Evolutionary conservation across 2,888 invertebrate species (phyloP), one percentile per base, ranked within the genome.

Genomic region (Drosophila imparisetae): DNA sequence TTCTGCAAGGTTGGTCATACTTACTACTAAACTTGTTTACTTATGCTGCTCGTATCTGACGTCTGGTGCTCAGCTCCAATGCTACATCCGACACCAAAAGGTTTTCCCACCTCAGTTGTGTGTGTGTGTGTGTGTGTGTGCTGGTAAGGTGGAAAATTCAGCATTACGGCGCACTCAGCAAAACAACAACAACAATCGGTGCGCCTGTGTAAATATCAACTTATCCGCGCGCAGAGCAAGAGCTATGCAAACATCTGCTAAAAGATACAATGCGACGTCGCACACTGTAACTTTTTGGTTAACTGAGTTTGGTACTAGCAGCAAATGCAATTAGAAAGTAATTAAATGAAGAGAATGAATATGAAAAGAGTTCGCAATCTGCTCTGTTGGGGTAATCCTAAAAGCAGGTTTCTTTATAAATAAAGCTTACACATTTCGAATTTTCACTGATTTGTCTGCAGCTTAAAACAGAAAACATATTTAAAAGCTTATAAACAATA

Each of bases 1-100:
- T 57, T 55, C 50, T 59, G 66, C 80, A 70, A 63, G 64, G 89
- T 81, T 86, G 88, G 87, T 86, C 84, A 89, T 81, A 87, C 87
- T 71, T 81, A 86, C 80, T 80, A 85, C 86, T 78, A 89, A 86
- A 86, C 83, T 86, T 86, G 86, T 86, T 86, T 86, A 78, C 85
- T 80, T 89, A 84, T 87, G 74, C 85, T 63, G 70, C 72, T 84
- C 75, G 62, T 69, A 69, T 65, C 60, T 68, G 52, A 53, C 62
- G 60, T 63, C 52, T 34, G 21, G 11, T 29, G 49, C 42, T 52
- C 34, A 58, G 63, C 55, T n/a, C 29, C 36, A 45, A 50, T 21
- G 59, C 50, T 38, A 48, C 49, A 40, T 27, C n/a, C 34, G 24
- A 24, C 40, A 32, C 13, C 40, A 40, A 48, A 27, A 32, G 27